Evolutionary conservation across 2,113 vertebrate species (phyloP).

Genomic region (Ophthalmolycus amberensis): DNA sequence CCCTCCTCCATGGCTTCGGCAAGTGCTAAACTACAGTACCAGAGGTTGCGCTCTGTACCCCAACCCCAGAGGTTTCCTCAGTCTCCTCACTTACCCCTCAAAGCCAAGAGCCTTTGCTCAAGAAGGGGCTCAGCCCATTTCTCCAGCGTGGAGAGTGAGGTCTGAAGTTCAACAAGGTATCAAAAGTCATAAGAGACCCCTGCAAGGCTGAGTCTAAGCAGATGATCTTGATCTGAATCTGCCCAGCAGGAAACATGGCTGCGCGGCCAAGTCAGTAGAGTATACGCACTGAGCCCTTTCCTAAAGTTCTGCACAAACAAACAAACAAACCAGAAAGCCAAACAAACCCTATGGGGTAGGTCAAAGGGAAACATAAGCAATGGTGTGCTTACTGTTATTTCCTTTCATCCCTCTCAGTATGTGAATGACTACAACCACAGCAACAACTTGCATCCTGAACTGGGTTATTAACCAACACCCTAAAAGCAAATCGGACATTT

Average conservation of each 20-base stretch:
- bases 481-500: conserved; percentile 48
- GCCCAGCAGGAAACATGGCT: conserved; percentile 44
- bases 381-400: conserved; percentile 39
- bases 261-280: conserved; percentile 53
- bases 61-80: conserved; percentile 83
- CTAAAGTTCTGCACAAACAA: conserved; percentile 77
- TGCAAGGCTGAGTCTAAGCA: conserved; percentile 14
- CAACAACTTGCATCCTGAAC: conserved; percentile 55
- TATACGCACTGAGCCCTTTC: conserved; percentile 68
- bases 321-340: conserved; percentile 71
- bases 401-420: conserved; percentile 60
- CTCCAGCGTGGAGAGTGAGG: conserved; percentile 93
- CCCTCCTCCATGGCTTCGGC: conserved; percentile 81
- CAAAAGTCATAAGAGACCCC: conserved; percentile 41
- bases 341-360: conserved; percentile 49
- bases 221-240: conserved; percentile 48
- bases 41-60: conserved; percentile 84
- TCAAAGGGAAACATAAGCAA: conserved; percentile 44
- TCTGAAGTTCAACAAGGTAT: conserved; percentile 79
- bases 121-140: conserved; percentile 92
- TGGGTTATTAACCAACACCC: conserved; percentile 37
- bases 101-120: conserved; percentile 89
- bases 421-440: conserved; percentile 66
- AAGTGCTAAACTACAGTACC: conserved; percentile 87
- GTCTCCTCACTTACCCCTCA: conserved; percentile 84